phyloP scores from a whole-genome alignment of 1,140 invertebrate species.

The Theocolax elegans region DNA sequence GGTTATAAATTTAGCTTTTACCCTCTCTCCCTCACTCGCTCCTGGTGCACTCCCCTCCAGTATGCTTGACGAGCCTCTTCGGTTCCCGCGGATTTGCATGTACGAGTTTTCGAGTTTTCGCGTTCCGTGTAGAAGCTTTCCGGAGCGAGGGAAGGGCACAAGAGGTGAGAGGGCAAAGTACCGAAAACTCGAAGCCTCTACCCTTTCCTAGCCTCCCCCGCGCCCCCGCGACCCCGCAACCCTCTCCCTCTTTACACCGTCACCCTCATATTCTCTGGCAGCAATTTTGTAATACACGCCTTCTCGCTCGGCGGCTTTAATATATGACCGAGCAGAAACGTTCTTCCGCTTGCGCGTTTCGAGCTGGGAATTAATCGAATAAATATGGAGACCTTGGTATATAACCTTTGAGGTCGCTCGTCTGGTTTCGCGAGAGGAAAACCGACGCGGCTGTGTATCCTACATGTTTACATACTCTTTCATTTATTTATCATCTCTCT shows the following conservation, averaged over 20 bases:
- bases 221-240: conserved; percentile 8
- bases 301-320: conserved; percentile 5
- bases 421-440: no score
- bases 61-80: conserved; percentile 8
- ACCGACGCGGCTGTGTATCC: no score
- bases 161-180: neutral
- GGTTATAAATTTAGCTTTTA: conserved; percentile 38
- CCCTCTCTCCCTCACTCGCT: neutral
- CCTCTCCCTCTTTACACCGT: no score
- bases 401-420: no score
- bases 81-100: conserved; percentile 12
- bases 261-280: neutral
- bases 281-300: conserved; percentile 32
- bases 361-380: conserved; percentile 28
- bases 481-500: no score
- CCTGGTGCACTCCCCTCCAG: neutral
- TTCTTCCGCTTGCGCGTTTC: neutral
- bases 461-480: no score
- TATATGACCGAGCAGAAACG: neutral
- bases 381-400: conserved; percentile 26
- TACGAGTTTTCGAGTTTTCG: neutral
- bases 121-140: neutral
- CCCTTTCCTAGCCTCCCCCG: no score
- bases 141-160: neutral
- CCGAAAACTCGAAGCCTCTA: conserved; percentile 13